Evolutionary conservation across 2,113 vertebrate genomes (phyloP).

Genomic region (Sapayoa aenigma): DNA sequence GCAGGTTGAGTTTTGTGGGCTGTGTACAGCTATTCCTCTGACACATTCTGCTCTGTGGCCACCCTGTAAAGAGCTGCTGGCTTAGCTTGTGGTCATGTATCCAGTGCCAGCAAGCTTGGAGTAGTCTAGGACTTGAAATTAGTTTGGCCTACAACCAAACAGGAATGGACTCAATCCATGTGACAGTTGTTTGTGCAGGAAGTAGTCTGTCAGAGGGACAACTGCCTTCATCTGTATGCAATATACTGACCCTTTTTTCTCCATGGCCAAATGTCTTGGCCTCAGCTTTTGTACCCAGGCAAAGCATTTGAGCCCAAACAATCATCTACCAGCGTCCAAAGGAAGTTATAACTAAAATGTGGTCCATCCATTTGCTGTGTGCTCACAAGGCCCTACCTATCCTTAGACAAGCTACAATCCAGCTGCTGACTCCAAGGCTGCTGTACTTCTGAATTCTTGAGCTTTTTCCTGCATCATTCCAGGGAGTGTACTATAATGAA

Average conservation of each 20-base stretch:
- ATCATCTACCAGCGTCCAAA: neutral
- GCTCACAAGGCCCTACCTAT: neutral
- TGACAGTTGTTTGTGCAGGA: neutral
- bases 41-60: conserved; percentile 14
- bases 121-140: neutral
- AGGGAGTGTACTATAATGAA: neutral
- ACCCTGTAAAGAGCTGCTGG: neutral
- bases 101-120: neutral
- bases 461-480: neutral
- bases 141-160: neutral
- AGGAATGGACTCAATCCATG: neutral
- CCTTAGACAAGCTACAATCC: neutral
- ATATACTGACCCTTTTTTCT: neutral
- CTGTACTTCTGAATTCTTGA: neutral
- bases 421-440: neutral
- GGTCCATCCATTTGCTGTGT: neutral
- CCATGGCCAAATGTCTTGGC: neutral
- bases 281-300: neutral
- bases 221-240: neutral
- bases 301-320: neutral
- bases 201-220: neutral
- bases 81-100: neutral
- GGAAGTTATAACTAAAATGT: neutral
- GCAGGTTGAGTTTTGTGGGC: neutral
- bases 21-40: neutral